Evolutionary conservation across 2,888 invertebrate genomes (phyloP).

Genomic region (Deilephila elpenor): DNA sequence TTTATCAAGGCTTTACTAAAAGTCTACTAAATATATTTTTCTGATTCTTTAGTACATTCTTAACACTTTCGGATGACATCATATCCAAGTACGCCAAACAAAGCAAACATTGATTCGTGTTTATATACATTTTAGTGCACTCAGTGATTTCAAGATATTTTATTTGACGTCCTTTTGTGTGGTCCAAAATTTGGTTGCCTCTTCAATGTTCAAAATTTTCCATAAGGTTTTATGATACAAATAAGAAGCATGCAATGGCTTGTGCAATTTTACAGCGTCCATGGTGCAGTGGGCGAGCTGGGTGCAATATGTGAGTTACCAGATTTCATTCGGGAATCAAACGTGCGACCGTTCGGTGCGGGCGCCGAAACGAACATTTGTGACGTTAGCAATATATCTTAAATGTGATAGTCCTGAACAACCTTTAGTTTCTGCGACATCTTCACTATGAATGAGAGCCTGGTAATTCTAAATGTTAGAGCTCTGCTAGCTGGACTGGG

Average conservation of each 20-base stretch:
- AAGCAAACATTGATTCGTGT: neutral
- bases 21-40: no score
- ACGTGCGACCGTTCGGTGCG: no score
- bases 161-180: slow-evolving; percentile 13
- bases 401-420: no score
- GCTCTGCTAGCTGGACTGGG: no score
- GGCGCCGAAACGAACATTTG: no score
- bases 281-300: neutral
- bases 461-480: no score
- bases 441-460: no score
- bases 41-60: no score
- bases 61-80: slow-evolving; percentile 10
- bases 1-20: no score
- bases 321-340: neutral
- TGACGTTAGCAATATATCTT: no score
- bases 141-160: slow-evolving; percentile 3
- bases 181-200: neutral
- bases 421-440: no score
- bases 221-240: neutral
- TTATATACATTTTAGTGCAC: neutral
- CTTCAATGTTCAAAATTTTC: neutral
- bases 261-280: neutral
- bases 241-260: neutral
- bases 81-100: neutral
- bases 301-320: neutral